These are phyloP conservation scores for Patagioenas fasciata DNA, from an alignment of 2,113 vertebrate species.

Conservation along the genomic window DNA sequence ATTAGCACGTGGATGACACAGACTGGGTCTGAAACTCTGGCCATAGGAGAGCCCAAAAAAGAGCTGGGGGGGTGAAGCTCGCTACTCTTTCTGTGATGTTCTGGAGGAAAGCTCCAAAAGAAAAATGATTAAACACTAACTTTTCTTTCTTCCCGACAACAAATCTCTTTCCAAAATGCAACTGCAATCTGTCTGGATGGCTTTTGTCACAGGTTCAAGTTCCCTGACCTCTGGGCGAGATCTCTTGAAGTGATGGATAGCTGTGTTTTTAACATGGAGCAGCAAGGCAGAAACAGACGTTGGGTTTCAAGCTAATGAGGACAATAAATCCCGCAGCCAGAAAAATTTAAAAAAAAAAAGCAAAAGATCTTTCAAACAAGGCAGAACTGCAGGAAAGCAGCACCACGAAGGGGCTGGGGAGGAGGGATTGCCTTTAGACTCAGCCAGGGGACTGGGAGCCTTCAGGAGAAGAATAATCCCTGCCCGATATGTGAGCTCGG, in stretches of 20 bases:
- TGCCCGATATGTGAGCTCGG: neutral
- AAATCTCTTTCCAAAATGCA: constrained; percentile 12
- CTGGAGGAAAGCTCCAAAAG: neutral
- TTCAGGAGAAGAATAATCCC: neutral
- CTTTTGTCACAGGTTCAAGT: constrained; percentile 45
- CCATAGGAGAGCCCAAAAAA: neutral
- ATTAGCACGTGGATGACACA: neutral
- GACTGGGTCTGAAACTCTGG: neutral
- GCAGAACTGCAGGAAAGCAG: constrained; percentile 3
- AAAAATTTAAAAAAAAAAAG: neutral
- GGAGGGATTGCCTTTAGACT: neutral
- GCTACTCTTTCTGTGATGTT: neutral
- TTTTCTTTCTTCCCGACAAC: neutral
- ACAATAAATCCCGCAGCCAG: constrained; percentile 34
- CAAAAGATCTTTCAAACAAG: constrained; percentile 7
- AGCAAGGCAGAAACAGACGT: neutral
- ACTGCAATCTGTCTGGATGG: constrained; percentile 25
- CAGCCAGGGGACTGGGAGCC: neutral
- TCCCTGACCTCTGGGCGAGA: constrained; percentile 48
- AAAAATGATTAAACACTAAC: neutral
- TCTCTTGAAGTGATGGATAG: constrained; percentile 62
- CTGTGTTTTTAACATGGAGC: constrained; percentile 39
- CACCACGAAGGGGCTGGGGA: neutral
- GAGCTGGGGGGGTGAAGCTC: neutral
- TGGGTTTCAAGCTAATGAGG: constrained; percentile 43